Evolutionary conservation across 2,113 vertebrate species (phyloP).

Genomic region (Sterrhoptilus dennistouni): DNA sequence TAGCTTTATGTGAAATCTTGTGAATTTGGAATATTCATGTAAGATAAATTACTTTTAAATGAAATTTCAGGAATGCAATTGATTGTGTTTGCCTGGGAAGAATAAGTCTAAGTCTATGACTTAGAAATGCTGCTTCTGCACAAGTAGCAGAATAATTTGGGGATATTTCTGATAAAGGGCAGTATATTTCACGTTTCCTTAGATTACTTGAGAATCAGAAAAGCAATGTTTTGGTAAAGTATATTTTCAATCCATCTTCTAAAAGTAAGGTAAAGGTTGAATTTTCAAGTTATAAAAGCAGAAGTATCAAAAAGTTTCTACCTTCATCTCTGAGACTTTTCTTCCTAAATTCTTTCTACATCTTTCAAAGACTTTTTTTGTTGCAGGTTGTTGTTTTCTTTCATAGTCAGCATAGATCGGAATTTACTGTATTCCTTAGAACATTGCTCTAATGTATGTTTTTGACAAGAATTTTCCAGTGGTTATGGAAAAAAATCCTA

Average conservation of each 20-base stretch:
- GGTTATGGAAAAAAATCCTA: neutral
- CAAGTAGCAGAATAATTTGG: constrained; percentile 32
- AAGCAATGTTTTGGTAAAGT: constrained; percentile 27
- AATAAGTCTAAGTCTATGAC: constrained; percentile 63
- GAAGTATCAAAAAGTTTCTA: neutral
- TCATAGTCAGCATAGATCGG: neutral
- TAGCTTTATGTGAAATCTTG: constrained; percentile 49
- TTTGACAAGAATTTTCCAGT: neutral
- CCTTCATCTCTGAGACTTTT: neutral
- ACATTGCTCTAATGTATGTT: rapidly evolving
- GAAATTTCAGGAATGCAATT: constrained; percentile 65
- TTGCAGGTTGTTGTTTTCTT: neutral
- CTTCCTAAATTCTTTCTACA: neutral
- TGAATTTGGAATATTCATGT: constrained; percentile 73
- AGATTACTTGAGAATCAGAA: constrained; percentile 28
- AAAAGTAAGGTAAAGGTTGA: neutral
- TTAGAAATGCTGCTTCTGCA: constrained; percentile 65
- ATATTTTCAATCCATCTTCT: neutral
- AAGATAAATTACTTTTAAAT: constrained; percentile 74
- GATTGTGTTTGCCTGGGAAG: constrained; percentile 66
- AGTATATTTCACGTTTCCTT: constrained; percentile 16
- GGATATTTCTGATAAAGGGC: constrained; percentile 65
- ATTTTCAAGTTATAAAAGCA: constrained; percentile 1
- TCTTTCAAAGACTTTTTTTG: neutral
- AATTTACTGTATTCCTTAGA: neutral